Percentiles rank a stretch among this genome's conserved stretches.
phyloP scores from a whole-genome alignment of 2,888 invertebrate species.

The Hypsopygia costalis region DNA sequence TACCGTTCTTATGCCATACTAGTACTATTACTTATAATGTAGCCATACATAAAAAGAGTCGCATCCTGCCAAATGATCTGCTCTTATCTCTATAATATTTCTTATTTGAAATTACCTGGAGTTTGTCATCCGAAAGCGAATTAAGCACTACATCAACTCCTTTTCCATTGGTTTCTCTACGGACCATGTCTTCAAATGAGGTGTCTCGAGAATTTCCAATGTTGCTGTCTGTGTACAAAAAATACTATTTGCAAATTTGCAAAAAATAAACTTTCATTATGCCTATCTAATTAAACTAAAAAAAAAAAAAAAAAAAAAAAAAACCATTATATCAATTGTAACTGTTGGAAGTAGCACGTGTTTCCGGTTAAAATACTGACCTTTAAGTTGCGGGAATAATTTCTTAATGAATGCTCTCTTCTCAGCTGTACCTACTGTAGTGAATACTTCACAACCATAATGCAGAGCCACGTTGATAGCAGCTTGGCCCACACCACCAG shows the following conservation, averaged over 20 bases:
- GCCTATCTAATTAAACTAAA: too few relatives aligned
- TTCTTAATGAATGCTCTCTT: conserved; percentile 94
- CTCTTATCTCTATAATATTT: too few relatives aligned
- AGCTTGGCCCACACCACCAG: conserved; percentile 98
- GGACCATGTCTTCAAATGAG: conserved; percentile 92
- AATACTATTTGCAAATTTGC: not conserved
- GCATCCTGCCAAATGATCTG: too few relatives aligned
- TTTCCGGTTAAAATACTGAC: conserved; percentile 46
- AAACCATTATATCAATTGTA: too few relatives aligned
- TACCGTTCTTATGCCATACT: too few relatives aligned
- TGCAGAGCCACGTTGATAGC: conserved; percentile 96
- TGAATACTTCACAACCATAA: conserved; percentile 94
- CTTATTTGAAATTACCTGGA: conserved; percentile 77
- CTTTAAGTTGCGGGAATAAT: conserved; percentile 88
- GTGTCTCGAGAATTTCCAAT: conserved; percentile 94
- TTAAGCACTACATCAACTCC: conserved; percentile 96
- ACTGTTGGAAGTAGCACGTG: too few relatives aligned
- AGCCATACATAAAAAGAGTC: too few relatives aligned
- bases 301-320: too few relatives aligned
- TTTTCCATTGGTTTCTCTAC: conserved; percentile 88
- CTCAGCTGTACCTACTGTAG: conserved; percentile 94
- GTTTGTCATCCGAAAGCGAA: conserved; percentile 95
- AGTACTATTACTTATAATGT: too few relatives aligned
- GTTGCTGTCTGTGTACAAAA: conserved; percentile 69
- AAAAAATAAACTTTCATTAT: not conserved